Conservation (phyloP, 35 echinoderm and acorn worm species). For the Ptychodera flava region DNA sequence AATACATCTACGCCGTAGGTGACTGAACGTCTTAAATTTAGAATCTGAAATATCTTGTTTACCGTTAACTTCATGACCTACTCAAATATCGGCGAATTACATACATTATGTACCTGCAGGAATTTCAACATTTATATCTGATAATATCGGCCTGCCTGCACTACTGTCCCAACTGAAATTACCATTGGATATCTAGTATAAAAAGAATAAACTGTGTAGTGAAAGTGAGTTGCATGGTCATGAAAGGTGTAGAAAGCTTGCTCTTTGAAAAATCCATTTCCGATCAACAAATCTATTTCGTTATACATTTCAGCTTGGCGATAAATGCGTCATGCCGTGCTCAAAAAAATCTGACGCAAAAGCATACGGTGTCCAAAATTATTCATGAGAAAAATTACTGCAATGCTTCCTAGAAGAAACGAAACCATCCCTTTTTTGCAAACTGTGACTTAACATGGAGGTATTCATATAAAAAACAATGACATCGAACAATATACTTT, state of each 20-base stretch:
- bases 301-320: not conserved
- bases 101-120: slow-evolving; percentile 47
- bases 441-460: no score
- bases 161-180: slow-evolving; percentile 63
- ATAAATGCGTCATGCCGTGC: not conserved
- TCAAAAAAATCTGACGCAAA: not conserved
- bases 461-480: no score
- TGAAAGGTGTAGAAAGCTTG: not conserved
- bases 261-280: not conserved
- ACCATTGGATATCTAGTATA: slow-evolving; percentile 44
- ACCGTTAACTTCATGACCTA: not conserved
- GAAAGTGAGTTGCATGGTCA: not conserved
- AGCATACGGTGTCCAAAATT: not conserved
- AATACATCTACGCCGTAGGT: no score
- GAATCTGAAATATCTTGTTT: slow-evolving; percentile 2
- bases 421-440: no score
- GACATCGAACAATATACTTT: no score
- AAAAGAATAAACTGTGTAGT: not conserved
- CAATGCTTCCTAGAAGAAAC: no score
- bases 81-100: not conserved
- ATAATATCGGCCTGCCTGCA: slow-evolving; percentile 41
- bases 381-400: no score
- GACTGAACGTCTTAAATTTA: no score
- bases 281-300: no score
- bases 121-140: slow-evolving; percentile 66